A percentile compares a stretch with the other conserved stretches of the same genome.
Conservation (phyloP, 35 echinoderm and acorn worm genomes). For the Heliocidaris erythrogramma region DNA sequence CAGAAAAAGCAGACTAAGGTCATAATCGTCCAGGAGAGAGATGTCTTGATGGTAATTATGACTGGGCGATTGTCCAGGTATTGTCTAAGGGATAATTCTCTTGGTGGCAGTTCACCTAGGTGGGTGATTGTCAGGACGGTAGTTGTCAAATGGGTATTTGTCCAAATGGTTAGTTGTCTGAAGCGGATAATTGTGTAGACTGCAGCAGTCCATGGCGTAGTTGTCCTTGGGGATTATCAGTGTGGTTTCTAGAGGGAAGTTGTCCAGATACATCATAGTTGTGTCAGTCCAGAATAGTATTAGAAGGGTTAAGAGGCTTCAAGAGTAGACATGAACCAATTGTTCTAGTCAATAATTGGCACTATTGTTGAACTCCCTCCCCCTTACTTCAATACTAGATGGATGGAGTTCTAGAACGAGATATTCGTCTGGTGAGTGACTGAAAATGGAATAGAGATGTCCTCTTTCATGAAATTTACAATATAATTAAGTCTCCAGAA, state of each 20-base stretch:
- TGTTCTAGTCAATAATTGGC: background rate
- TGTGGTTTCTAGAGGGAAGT: background rate
- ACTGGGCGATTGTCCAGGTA: too few species aligned
- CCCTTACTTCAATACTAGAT: background rate
- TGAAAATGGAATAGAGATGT: background rate
- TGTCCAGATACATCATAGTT: background rate
- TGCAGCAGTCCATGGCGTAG: too few species aligned
- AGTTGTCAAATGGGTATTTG: too few species aligned
- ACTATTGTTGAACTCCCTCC: background rate
- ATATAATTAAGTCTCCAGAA: background rate
- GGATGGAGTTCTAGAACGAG: background rate
- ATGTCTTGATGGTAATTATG: too few species aligned
- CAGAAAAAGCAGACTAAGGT: too few species aligned
- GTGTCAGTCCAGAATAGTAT: background rate
- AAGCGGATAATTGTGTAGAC: too few species aligned
- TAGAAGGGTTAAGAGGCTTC: background rate
- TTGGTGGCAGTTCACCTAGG: too few species aligned
- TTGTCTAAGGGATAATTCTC: too few species aligned
- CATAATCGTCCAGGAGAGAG: too few species aligned
- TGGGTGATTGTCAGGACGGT: too few species aligned
- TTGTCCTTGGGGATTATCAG: too few species aligned
- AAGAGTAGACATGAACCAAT: background rate
- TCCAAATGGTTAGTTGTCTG: too few species aligned
- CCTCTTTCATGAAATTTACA: constrained; percentile 6
- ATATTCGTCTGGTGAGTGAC: background rate